Evolutionary conservation across 2,113 vertebrate species (phyloP), one percentile per base, ranked within the genome.

Genomic region (Balaeniceps rex): DNA sequence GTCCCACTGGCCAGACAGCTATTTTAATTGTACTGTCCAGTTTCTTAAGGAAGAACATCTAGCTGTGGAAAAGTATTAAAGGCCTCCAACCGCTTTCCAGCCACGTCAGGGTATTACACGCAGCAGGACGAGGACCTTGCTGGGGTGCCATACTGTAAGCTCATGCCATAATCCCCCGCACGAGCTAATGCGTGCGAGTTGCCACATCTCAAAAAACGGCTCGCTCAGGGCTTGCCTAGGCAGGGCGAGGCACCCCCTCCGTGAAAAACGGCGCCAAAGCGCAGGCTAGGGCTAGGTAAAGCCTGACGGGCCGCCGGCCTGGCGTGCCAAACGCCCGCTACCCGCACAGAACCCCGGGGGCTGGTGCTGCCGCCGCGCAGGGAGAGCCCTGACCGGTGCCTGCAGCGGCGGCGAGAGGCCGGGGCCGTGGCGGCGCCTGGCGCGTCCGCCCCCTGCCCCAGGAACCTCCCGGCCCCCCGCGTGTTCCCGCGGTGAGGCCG

Each of bases 271-370:
- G 14, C 3, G 42, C 12, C 23, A 14, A 19, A 12, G 31, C 25
- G 5, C 40, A 8, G 54, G 0, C n/a, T 2, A 3, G 0, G 42
- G 55, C 57, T 2, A 2, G 1, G n/a, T 31, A 6, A 10, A 13
- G 22, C 54, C 34, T 5, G 40, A 11, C 21, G 8, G 36, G 49
- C 31, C 40, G 40, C n/a, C n/a, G n/a, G n/a, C n/a, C n/a, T n/a
- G n/a, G n/a, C n/a, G n/a, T n/a, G n/a, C n/a, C n/a, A 1, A 6
- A 12, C 18, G 17, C 52, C 44, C 49, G 13, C 5, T 10, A 22
- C 34, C 34, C 0, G 14, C 83, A 7, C n/a, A 10, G 6, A 47
- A 15, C 36, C 33, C 9, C 14, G 10, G 36, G 33, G 26, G 22
- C 6, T 5, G 47, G 34, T 12, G 10, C 74, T 19, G 29, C 63